Percentiles rank a stretch among this genome's conserved stretches.
These are phyloP conservation scores for Bujurquina vittata DNA, from an alignment of 2,113 vertebrate genomes.

Conservation along the genomic window DNA sequence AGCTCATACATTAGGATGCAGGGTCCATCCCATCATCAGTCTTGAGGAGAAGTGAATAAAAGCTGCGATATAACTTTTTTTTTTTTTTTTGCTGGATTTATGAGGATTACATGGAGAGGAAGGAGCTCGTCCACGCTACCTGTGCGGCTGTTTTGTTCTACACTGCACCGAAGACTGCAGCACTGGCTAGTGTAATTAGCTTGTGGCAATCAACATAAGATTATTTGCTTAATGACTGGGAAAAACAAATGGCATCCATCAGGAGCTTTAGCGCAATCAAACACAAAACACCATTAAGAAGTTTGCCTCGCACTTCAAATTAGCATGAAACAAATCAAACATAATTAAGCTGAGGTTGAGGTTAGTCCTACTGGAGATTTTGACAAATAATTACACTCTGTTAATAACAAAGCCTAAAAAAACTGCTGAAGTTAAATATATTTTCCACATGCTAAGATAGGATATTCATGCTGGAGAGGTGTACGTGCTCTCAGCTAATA, in stretches of 20 bases:
- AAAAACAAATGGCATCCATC: slow-evolving; percentile 67
- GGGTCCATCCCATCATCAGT: slow-evolving; percentile 26
- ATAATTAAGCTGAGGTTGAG: slow-evolving; percentile 69
- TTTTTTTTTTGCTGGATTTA: slow-evolving; percentile 33
- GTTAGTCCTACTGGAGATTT: slow-evolving; percentile 62
- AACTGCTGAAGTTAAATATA: slow-evolving; percentile 26
- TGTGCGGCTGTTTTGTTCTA: slow-evolving; percentile 32
- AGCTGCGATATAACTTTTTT: not conserved
- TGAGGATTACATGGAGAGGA: slow-evolving; percentile 34
- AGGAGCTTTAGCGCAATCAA: slow-evolving; percentile 53
- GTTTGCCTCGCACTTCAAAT: slow-evolving; percentile 64
- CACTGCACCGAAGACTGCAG: slow-evolving; percentile 25
- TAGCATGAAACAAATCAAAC: slow-evolving; percentile 57
- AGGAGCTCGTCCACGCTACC: slow-evolving; percentile 41
- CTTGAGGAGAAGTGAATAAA: slow-evolving; percentile 29
- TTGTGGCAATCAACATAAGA: slow-evolving; percentile 68
- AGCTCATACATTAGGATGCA: slow-evolving; percentile 10
- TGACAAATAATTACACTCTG: slow-evolving; percentile 57
- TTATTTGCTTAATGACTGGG: slow-evolving; percentile 72
- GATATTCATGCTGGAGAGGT: slow-evolving; percentile 14
- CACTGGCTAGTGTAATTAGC: slow-evolving; percentile 68
- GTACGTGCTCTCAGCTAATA: slow-evolving; percentile 24
- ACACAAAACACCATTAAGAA: slow-evolving; percentile 57
- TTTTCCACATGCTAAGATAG: not conserved
- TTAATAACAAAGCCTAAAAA: slow-evolving; percentile 58